Percentiles rank a stretch among this genome's conserved stretches.
Evolutionary conservation across 2,888 invertebrate species (phyloP).

Genomic region (Eupithecia centaureata): DNA sequence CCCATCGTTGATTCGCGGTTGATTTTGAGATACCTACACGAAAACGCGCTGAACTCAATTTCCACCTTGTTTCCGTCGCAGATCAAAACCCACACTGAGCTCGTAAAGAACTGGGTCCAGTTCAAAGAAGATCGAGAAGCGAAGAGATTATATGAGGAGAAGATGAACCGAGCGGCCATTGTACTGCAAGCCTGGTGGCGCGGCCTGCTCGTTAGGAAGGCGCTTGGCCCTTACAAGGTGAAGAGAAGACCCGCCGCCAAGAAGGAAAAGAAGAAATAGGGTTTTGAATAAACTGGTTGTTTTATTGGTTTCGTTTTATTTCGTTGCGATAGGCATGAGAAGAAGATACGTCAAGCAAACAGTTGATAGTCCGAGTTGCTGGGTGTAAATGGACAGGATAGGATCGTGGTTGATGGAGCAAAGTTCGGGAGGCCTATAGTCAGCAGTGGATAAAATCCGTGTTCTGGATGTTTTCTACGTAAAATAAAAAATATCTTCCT

Average conservation of each 20-base stretch:
- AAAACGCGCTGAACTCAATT: neutral
- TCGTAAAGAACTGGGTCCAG: slow-evolving; percentile 61
- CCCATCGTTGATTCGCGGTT: too few relatives aligned
- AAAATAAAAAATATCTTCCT: too few relatives aligned
- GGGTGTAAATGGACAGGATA: too few relatives aligned
- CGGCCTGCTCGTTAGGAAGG: slow-evolving; percentile 39
- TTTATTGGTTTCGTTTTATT: neutral
- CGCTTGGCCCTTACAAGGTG: slow-evolving; percentile 40
- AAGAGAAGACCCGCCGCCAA: slow-evolving; percentile 22
- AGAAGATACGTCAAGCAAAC: too few relatives aligned
- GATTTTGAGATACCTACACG: neutral
- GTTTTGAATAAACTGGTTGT: neutral
- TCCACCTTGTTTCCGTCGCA: slow-evolving; percentile 9
- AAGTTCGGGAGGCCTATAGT: too few relatives aligned
- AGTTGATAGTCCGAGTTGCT: too few relatives aligned
- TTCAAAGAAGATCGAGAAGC: slow-evolving; percentile 69
- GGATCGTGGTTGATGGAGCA: too few relatives aligned
- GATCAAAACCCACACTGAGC: slow-evolving; percentile 56
- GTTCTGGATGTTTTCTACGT: too few relatives aligned
- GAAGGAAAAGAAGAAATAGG: slow-evolving; percentile 30
- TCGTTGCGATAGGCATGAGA: too few relatives aligned
- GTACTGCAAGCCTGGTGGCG: slow-evolving; percentile 78
- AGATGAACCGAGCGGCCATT: slow-evolving; percentile 66
- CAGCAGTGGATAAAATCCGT: too few relatives aligned
- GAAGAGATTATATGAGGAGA: slow-evolving; percentile 57